phyloP scores from a whole-genome alignment of 2,888 invertebrate genomes.

The Lycocerus yunnanus region DNA sequence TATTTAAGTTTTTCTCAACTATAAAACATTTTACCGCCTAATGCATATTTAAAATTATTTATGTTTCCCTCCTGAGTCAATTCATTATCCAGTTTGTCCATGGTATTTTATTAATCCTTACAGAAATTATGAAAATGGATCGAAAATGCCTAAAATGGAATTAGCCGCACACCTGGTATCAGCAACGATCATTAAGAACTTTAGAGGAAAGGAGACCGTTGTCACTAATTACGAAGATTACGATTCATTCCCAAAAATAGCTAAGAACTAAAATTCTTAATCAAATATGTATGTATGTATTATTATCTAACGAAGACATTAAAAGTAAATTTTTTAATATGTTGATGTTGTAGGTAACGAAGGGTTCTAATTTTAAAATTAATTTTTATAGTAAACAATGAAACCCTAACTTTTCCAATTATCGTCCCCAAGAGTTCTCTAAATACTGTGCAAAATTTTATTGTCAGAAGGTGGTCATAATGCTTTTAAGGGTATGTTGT shows the following conservation, averaged over 20 bases:
- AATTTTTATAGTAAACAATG: too few relatives aligned
- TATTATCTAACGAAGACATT: too few relatives aligned
- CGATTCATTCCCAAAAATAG: neutral
- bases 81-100: neutral
- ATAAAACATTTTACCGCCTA: neutral
- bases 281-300: too few relatives aligned
- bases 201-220: neutral
- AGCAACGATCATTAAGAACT: neutral
- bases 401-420: too few relatives aligned
- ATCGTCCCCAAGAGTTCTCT: too few relatives aligned
- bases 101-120: neutral
- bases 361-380: too few relatives aligned
- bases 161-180: neutral
- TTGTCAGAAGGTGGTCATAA: too few relatives aligned
- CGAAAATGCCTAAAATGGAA: neutral
- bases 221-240: neutral
- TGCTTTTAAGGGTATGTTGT: too few relatives aligned
- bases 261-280: neutral
- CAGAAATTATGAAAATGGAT: neutral
- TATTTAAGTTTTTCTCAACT: too few relatives aligned
- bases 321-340: too few relatives aligned
- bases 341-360: too few relatives aligned
- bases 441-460: too few relatives aligned
- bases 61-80: neutral
- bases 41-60: neutral